phyloP scores from a whole-genome alignment of 2,113 vertebrate genomes.

The Grallaria varia region DNA sequence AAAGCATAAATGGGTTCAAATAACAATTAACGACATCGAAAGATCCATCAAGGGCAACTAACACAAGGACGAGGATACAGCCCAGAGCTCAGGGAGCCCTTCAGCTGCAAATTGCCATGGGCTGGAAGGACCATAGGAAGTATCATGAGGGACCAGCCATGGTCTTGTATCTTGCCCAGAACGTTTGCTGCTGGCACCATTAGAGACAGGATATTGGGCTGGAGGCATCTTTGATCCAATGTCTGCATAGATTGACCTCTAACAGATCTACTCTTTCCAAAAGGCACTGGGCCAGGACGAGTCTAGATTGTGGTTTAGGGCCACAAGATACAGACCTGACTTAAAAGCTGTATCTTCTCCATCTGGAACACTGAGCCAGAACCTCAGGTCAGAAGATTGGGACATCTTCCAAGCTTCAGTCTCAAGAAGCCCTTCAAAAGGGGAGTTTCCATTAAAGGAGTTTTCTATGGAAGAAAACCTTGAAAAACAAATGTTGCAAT shows the following conservation, averaged over 20 bases:
- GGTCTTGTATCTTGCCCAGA: neutral
- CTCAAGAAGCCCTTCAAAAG: neutral
- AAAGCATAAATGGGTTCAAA: neutral
- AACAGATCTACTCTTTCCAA: neutral
- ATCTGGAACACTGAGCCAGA: neutral
- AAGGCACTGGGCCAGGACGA: neutral
- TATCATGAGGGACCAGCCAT: neutral
- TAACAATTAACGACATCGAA: neutral
- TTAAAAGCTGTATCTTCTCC: neutral
- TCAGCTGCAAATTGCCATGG: neutral
- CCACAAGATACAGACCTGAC: neutral
- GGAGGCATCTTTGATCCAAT: neutral
- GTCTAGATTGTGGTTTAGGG: neutral
- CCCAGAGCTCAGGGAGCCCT: neutral
- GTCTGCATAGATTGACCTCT: neutral
- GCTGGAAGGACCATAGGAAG: neutral
- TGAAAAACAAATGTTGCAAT: neutral
- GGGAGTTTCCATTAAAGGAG: neutral
- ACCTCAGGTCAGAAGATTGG: neutral
- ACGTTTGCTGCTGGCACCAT: neutral
- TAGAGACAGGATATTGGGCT: neutral
- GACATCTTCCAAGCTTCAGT: neutral
- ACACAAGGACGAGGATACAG: neutral
- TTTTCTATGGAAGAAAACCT: neutral
- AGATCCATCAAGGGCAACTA: neutral